Percentiles rank a stretch among this genome's conserved stretches.
Evolutionary conservation across 2,888 invertebrate genomes (phyloP).

Genomic region (Ophion obscuratus): DNA sequence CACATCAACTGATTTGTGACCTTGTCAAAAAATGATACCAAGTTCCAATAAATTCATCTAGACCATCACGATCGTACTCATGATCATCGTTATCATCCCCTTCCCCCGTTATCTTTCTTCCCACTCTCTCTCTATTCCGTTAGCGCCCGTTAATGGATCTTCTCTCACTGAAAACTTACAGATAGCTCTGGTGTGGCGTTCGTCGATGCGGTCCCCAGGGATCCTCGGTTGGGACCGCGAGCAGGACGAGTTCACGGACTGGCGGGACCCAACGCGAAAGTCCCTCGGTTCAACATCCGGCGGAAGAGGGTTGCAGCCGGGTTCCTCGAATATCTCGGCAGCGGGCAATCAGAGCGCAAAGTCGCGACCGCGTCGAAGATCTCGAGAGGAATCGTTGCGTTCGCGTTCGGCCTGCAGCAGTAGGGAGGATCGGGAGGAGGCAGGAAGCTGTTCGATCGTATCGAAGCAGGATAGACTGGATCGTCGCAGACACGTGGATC

Average conservation of each 20-base stretch:
- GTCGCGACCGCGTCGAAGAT: slow-evolving; percentile 76
- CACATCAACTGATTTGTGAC: no score
- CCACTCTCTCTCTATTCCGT: neutral
- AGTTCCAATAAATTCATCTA: no score
- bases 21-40: no score
- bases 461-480: slow-evolving; percentile 75
- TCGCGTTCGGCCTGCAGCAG: slow-evolving; percentile 78
- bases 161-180: slow-evolving; percentile 56
- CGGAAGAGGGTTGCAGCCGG: slow-evolving; percentile 39
- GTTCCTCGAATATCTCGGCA: slow-evolving; percentile 80
- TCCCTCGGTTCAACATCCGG: slow-evolving; percentile 58
- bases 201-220: slow-evolving; percentile 83
- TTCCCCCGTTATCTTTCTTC: neutral
- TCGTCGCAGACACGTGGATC: slow-evolving; percentile 71
- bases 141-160: neutral
- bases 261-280: slow-evolving; percentile 79
- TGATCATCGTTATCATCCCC: no score
- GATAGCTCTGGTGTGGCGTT: slow-evolving; percentile 83
- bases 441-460: neutral
- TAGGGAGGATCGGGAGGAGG: slow-evolving; percentile 71
- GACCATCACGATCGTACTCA: no score
- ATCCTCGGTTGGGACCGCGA: slow-evolving; percentile 83
- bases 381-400: slow-evolving; percentile 74
- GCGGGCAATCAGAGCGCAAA: slow-evolving; percentile 40
- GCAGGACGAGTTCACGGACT: slow-evolving; percentile 82